Evolutionary conservation across 2,888 invertebrate genomes (phyloP).

Genomic region (Cantharis rustica): DNA sequence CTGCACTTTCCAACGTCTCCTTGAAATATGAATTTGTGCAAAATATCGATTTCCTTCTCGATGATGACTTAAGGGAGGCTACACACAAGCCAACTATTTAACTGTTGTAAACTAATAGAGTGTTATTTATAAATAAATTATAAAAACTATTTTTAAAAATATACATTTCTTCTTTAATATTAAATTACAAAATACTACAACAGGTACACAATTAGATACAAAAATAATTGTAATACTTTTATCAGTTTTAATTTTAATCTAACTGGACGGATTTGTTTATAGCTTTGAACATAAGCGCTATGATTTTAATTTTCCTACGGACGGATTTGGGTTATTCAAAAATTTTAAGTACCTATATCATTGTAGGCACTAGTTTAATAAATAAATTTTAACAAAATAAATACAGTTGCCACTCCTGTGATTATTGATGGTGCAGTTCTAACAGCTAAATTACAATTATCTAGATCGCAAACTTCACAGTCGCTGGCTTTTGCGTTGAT

Average conservation of each 20-base stretch:
- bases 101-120: no score
- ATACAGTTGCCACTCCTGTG: neutral
- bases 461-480: slow-evolving; percentile 12
- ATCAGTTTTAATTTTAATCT: neutral
- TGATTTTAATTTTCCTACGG: neutral
- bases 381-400: neutral
- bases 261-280: neutral
- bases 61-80: no score
- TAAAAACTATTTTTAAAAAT: neutral
- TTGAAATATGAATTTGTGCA: no score
- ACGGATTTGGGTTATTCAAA: neutral
- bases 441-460: slow-evolving; percentile 14
- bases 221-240: neutral
- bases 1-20: no score
- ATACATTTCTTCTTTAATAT: neutral
- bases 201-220: no score
- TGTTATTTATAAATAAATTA: no score
- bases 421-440: slow-evolving; percentile 3
- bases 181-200: neutral
- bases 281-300: no score
- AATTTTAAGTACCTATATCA: no score
- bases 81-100: no score
- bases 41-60: no score
- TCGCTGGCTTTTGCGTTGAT: slow-evolving; percentile 2
- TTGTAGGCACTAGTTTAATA: neutral